A percentile compares a stretch with the other conserved stretches of the same genome.
Evolutionary conservation across 2,888 invertebrate species (phyloP).

Genomic region (Hybos culiciformis): DNA sequence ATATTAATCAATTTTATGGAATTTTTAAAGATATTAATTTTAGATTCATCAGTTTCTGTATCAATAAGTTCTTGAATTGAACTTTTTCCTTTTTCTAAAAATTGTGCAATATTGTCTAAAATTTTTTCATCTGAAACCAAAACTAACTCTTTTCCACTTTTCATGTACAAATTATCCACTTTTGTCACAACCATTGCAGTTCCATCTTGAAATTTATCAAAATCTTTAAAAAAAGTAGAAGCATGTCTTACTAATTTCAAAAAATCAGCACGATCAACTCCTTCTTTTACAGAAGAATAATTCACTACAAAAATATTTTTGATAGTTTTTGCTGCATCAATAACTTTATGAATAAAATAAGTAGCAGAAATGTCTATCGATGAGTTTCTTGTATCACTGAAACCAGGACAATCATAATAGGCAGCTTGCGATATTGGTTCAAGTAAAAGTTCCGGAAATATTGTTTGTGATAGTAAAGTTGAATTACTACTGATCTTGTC

Average conservation of each 20-base stretch:
- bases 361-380: slow-evolving; percentile 11
- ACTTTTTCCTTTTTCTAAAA: slow-evolving; percentile 1
- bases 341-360: slow-evolving; percentile 13
- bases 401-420: slow-evolving; percentile 15
- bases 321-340: slow-evolving; percentile 5
- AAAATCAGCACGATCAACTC: slow-evolving; percentile 11
- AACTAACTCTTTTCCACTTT: neutral
- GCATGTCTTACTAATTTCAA: slow-evolving; percentile 8
- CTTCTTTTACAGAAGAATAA: slow-evolving; percentile 7
- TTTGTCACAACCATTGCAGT: slow-evolving; percentile 13
- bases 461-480: slow-evolving; percentile 2
- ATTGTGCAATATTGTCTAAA: slow-evolving; percentile 2
- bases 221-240: slow-evolving; percentile 5
- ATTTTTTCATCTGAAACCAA: slow-evolving; percentile 4
- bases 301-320: slow-evolving; percentile 12
- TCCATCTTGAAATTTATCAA: slow-evolving; percentile 6
- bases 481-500: neutral
- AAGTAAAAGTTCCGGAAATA: slow-evolving; percentile 6
- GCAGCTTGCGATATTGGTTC: slow-evolving; percentile 2
- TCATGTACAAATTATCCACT: slow-evolving; percentile 6
- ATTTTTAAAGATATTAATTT: neutral
- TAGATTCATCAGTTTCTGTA: neutral
- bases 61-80: no score
- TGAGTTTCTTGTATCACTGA: slow-evolving; percentile 12
- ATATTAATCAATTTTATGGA: neutral